phyloP scores from a whole-genome alignment of 2,113 vertebrate species.

The Corythornis vintsioides region DNA sequence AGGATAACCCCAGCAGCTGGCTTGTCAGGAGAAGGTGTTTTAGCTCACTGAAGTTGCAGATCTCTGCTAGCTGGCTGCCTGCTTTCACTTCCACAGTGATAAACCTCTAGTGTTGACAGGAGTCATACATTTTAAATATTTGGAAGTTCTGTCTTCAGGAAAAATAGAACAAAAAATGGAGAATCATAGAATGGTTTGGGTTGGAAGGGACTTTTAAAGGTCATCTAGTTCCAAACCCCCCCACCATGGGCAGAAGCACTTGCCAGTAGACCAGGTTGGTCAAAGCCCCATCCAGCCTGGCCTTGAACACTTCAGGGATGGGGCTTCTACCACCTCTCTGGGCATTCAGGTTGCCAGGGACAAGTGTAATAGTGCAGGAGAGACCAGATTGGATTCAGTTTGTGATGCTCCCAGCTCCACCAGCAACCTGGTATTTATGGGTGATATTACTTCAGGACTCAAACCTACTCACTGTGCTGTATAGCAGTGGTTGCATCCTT shows the following conservation, averaged over 20 bases:
- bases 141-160: neutral
- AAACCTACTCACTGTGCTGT: neutral
- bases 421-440: neutral
- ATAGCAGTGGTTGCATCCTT: neutral
- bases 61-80: neutral
- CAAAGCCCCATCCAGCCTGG: neutral
- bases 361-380: neutral
- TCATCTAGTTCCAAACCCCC: neutral
- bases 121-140: neutral
- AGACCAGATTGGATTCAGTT: neutral
- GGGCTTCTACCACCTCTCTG: neutral
- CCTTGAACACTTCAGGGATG: neutral
- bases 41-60: neutral
- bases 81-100: neutral
- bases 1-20: neutral
- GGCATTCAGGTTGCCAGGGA: neutral
- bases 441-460: neutral
- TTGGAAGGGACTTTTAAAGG: neutral
- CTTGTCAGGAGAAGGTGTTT: neutral
- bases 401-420: neutral
- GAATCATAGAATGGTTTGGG: neutral
- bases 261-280: neutral
- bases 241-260: neutral
- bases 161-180: neutral
- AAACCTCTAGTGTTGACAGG: fast-evolving